Evolutionary conservation across 1,140 invertebrate species (phyloP).

Genomic region (Neomicropteryx cornuta): DNA sequence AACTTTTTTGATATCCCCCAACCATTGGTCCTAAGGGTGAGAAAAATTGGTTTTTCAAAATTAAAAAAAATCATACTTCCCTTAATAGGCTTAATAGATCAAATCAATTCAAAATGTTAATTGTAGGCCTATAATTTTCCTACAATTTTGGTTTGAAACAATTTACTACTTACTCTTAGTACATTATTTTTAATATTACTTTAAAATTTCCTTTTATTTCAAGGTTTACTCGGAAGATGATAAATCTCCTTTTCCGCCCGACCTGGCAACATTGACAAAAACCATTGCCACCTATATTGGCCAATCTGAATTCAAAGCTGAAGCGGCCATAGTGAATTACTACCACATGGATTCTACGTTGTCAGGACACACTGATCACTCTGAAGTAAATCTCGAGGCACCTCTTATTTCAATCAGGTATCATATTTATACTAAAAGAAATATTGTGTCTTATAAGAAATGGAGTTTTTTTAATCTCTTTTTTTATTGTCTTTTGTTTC

Average conservation of each 20-base stretch:
- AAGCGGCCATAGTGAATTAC: conserved; percentile 92
- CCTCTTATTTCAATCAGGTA: conserved; percentile 82
- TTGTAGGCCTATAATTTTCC: too few relatives aligned
- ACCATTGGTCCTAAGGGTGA: too few relatives aligned
- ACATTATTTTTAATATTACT: conserved; percentile 6
- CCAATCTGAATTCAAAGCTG: conserved; percentile 56
- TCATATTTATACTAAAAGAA: conserved; percentile 6
- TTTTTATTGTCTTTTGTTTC: neutral
- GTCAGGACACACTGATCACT: conserved; percentile 85
- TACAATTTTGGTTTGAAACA: too few relatives aligned
- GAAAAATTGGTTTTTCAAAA: too few relatives aligned
- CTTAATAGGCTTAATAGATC: too few relatives aligned
- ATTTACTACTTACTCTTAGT: too few relatives aligned
- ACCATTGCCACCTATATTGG: conserved; percentile 50
- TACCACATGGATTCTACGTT: conserved; percentile 86
- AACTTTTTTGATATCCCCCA: too few relatives aligned
- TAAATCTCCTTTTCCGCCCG: conserved; percentile 56
- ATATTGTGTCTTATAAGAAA: neutral
- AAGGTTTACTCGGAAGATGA: conserved; percentile 57
- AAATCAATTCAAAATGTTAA: too few relatives aligned
- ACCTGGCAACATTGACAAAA: conserved; percentile 52
- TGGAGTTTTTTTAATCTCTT: conserved; percentile 1
- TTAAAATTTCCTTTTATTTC: conserved; percentile 16
- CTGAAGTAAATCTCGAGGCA: conserved; percentile 71
- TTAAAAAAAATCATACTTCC: too few relatives aligned